Evolutionary conservation across 2,113 vertebrate genomes (phyloP).

Genomic region (Coptodon bakossiorum): DNA sequence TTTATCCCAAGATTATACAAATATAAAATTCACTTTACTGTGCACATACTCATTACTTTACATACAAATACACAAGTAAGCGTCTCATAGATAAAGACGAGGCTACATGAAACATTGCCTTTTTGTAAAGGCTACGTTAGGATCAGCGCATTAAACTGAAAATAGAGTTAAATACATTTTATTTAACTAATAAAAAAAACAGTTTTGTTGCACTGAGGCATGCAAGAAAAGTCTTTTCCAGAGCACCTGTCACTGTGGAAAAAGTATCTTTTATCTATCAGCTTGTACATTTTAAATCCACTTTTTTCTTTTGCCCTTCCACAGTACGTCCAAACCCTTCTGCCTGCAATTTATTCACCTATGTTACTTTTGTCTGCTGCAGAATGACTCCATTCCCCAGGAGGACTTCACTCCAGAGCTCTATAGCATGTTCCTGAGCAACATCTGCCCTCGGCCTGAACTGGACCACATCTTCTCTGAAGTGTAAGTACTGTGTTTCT

Average conservation of each 20-base stretch:
- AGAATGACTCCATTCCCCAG: constrained; percentile 92
- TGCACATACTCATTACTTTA: neutral
- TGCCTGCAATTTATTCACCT: neutral
- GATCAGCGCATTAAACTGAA: neutral
- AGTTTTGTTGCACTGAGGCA: neutral
- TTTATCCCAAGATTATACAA: neutral
- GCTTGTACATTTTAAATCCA: neutral
- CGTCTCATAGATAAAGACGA: neutral
- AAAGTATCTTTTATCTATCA: neutral
- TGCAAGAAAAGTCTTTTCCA: neutral
- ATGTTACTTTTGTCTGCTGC: constrained; percentile 36
- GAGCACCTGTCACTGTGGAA: neutral
- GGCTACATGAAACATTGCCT: neutral
- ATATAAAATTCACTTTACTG: neutral
- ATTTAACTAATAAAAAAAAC: neutral
- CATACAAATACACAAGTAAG: neutral
- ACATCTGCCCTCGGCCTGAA: constrained; percentile 90
- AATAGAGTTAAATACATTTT: neutral
- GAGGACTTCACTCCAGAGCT: constrained; percentile 90
- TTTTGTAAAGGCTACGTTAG: neutral
- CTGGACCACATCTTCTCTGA: constrained; percentile 96
- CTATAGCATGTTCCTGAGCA: constrained; percentile 87
- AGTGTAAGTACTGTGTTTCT: constrained; percentile 75
- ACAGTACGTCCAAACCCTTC: neutral
- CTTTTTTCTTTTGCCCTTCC: neutral